phyloP scores from a whole-genome alignment of 2,888 invertebrate species.

The Pseudococcus longispinus region DNA sequence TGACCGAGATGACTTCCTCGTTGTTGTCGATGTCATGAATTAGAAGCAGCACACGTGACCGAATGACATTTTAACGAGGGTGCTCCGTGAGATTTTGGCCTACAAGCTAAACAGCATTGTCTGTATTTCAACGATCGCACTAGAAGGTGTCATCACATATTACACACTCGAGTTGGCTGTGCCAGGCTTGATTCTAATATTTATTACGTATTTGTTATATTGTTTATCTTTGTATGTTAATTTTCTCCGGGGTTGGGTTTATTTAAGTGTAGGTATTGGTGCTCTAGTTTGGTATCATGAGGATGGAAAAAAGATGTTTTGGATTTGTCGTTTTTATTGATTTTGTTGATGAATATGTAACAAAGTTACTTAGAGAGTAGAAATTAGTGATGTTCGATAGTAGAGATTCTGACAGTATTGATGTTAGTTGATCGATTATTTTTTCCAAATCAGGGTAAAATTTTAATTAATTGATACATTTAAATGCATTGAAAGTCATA shows the following conservation, averaged over 20 bases:
- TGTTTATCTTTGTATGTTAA: neutral
- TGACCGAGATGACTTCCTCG: slow-evolving; percentile 34
- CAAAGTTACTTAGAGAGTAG: too few species aligned
- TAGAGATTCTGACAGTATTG: too few species aligned
- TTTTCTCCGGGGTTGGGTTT: neutral
- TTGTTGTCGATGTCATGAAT: slow-evolving; percentile 36
- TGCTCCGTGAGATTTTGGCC: slow-evolving; percentile 36
- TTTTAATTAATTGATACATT: too few species aligned
- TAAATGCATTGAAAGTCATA: too few species aligned
- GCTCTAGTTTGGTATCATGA: neutral
- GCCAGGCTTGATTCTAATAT: neutral
- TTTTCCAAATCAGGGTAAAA: too few species aligned
- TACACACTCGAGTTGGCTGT: neutral
- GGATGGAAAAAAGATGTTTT: too few species aligned
- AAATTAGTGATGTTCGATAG: too few species aligned
- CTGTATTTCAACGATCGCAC: slow-evolving; percentile 10
- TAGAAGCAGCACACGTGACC: slow-evolving; percentile 23
- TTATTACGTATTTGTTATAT: neutral
- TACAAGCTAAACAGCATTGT: slow-evolving; percentile 25
- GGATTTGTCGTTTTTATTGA: too few species aligned
- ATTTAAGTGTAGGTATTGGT: neutral
- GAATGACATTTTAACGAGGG: slow-evolving; percentile 40
- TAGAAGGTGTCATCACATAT: slow-evolving; percentile 30
- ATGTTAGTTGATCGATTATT: too few species aligned
- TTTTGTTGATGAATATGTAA: too few species aligned